phyloP scores from a whole-genome alignment of 2,888 invertebrate species.

The Athripsodes cinereus region DNA sequence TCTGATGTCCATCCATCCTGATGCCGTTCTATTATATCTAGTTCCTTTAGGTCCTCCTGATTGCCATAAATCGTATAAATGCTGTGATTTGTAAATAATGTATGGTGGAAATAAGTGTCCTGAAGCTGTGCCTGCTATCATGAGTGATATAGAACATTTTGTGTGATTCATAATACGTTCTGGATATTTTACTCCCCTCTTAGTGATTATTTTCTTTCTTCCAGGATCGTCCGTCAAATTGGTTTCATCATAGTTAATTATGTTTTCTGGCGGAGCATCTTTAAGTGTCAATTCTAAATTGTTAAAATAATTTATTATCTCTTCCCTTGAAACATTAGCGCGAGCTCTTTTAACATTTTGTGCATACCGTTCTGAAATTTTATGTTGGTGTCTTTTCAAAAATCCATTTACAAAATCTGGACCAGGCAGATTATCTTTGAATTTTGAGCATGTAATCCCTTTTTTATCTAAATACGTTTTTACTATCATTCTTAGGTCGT shows the following conservation, averaged over 20 bases:
- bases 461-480: conserved; percentile 13
- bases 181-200: conserved; percentile 31
- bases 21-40: conserved; percentile 30
- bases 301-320: conserved; percentile 20
- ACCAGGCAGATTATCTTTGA: conserved; percentile 26
- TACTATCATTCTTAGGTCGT: conserved; percentile 7
- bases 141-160: background rate
- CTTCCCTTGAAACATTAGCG: conserved; percentile 13
- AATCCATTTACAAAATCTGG: conserved; percentile 19
- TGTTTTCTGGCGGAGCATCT: conserved; percentile 26
- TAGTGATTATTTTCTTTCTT: conserved; percentile 29
- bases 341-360: conserved; percentile 22
- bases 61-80: conserved; percentile 30
- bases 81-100: conserved; percentile 29
- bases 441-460: conserved; percentile 7
- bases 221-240: conserved; percentile 35
- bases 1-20: conserved; percentile 29
- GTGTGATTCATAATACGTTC: conserved; percentile 27
- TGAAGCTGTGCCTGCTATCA: background rate
- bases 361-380: conserved; percentile 14
- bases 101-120: background rate
- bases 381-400: conserved; percentile 21
- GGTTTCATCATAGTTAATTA: conserved; percentile 36
- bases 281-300: conserved; percentile 22
- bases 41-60: conserved; percentile 30